A percentile compares a stretch with the other conserved stretches of the same genome.
phyloP scores from a whole-genome alignment of 2,797 vertebrate species.

The Borostomias antarcticus region DNA sequence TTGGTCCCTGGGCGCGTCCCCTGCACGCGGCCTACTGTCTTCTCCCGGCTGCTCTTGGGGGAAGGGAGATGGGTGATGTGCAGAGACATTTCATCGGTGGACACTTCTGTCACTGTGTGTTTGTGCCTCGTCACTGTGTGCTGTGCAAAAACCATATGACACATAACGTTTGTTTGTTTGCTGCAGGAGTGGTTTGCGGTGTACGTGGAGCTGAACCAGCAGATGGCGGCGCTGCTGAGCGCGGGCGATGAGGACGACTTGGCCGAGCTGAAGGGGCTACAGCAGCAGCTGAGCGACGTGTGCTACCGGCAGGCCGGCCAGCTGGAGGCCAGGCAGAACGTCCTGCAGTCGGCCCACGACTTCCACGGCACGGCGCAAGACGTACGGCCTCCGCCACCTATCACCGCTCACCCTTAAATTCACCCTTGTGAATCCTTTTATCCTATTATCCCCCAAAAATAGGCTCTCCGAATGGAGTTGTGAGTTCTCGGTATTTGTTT shows the following conservation, averaged over 20 bases:
- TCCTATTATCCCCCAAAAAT: no score
- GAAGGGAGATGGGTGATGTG: no score
- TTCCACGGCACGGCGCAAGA: constrained; percentile 96
- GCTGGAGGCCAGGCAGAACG: constrained; percentile 93
- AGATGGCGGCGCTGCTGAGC: constrained; percentile 91
- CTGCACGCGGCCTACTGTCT: no score
- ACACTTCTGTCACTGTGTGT: no score
- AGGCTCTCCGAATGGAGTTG: background rate
- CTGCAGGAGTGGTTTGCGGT: constrained; percentile 97
- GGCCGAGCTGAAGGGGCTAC: constrained; percentile 89
- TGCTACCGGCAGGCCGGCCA: constrained; percentile 96
- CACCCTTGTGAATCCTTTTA: no score
- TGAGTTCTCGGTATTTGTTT: background rate
- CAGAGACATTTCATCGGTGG: no score
- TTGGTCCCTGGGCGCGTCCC: no score
- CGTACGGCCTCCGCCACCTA: constrained; percentile 68
- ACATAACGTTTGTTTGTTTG: no score
- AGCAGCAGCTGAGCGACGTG: constrained; percentile 97
- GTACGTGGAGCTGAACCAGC: constrained; percentile 99
- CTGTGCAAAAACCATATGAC: no score
- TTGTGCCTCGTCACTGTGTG: no score
- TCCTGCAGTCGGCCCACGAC: constrained; percentile 91
- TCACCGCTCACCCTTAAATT: no score
- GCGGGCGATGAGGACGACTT: constrained; percentile 94
- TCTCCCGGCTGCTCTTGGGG: no score